Evolutionary conservation across 2,888 invertebrate genomes (phyloP).

Genomic region (Clistopyga incitator): DNA sequence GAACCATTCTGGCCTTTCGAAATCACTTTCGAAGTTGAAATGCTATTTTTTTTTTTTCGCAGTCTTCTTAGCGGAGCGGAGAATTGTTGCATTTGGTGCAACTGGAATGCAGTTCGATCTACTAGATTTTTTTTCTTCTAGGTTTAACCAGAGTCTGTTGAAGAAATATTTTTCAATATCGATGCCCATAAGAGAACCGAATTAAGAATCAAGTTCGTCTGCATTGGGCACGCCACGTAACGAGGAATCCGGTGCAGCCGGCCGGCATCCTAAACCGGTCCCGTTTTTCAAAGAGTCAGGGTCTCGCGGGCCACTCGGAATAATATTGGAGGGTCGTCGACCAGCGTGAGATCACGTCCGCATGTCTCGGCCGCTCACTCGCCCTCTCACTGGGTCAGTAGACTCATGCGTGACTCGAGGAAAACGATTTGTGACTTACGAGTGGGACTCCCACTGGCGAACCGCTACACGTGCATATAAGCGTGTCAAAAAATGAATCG

Average conservation of each 20-base stretch:
- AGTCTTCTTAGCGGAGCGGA: background rate
- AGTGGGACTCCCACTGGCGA: conserved; percentile 17
- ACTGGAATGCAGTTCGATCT: too few relatives aligned
- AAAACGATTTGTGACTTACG: conserved; percentile 60
- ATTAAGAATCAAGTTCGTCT: background rate
- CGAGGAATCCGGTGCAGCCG: conserved; percentile 51
- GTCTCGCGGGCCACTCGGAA: conserved; percentile 38
- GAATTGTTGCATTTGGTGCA: too few relatives aligned
- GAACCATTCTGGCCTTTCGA: background rate
- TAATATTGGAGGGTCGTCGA: conserved; percentile 62
- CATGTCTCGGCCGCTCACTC: conserved; percentile 58
- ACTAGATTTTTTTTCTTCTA: too few relatives aligned
- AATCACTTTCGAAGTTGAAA: background rate
- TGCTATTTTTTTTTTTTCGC: background rate
- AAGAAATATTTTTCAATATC: background rate
- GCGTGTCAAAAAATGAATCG: conserved; percentile 25
- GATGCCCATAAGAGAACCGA: background rate
- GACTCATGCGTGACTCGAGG: conserved; percentile 69
- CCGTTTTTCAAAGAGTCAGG: conserved; percentile 49
- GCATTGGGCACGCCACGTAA: conserved; percentile 9
- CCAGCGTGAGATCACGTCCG: conserved; percentile 64
- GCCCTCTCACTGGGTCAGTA: conserved; percentile 74
- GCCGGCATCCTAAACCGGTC: conserved; percentile 52
- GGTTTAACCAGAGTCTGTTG: too few relatives aligned
- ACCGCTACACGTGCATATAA: conserved; percentile 7